Evolutionary conservation across 30 jellyfish, hydroid and myxozoan species (phyloP).

Genomic region (Hydractinia symbiolongicarpus): DNA sequence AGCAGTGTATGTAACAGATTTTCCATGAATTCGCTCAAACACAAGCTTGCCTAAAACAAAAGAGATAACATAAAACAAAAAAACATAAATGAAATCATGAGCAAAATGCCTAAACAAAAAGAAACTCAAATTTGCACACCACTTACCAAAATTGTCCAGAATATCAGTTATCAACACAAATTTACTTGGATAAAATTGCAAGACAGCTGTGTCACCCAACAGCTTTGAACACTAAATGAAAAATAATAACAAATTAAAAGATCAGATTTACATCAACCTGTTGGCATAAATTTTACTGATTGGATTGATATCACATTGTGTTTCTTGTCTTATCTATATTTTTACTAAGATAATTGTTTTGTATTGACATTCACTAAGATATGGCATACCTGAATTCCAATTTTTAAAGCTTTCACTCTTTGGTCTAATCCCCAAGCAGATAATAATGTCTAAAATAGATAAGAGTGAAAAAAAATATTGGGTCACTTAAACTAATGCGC

Average conservation of each 20-base stretch:
- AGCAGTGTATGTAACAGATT: slow-evolving; percentile 43
- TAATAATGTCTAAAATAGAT: slow-evolving; percentile 51
- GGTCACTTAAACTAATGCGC: no score
- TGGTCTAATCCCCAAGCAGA: slow-evolving; percentile 90
- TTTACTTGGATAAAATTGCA: slow-evolving; percentile 94
- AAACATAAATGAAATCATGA: not conserved
- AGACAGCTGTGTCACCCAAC: slow-evolving; percentile 87
- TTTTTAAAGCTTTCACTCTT: slow-evolving; percentile 83
- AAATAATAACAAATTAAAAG: not conserved
- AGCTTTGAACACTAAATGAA: slow-evolving; percentile 78
- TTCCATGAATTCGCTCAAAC: slow-evolving; percentile 59
- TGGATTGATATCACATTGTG: no score
- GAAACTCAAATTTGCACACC: not conserved
- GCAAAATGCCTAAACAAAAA: not conserved
- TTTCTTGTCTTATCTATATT: no score
- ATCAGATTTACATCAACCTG: no score
- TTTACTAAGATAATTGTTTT: no score
- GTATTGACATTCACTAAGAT: not conserved
- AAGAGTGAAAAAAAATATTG: not conserved
- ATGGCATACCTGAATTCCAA: slow-evolving; percentile 77
- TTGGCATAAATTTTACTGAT: no score
- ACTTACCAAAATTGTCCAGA: slow-evolving; percentile 88
- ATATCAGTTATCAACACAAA: slow-evolving; percentile 89
- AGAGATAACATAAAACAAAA: not conserved
- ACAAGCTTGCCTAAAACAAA: slow-evolving; percentile 59